Percentiles rank a stretch among this genome's conserved stretches.
phyloP scores from a whole-genome alignment of 2,888 invertebrate species.

The Mechanitis messenoides region DNA sequence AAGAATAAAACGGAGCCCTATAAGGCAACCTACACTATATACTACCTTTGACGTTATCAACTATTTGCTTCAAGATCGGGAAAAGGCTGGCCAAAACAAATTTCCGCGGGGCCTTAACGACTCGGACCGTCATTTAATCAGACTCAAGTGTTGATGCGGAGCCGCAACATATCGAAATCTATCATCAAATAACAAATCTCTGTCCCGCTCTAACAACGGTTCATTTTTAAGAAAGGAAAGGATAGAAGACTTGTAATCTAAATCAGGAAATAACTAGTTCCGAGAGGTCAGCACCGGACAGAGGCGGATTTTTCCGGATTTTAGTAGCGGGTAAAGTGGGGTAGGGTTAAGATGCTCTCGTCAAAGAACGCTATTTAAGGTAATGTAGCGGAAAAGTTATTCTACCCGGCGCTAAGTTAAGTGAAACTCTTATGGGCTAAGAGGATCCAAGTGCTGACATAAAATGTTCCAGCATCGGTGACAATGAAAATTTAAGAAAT shows the following conservation, averaged over 20 bases:
- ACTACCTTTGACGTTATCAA: slow-evolving; percentile 16
- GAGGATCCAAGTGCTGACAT: slow-evolving; percentile 14
- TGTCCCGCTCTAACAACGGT: slow-evolving; percentile 21
- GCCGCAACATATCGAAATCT: slow-evolving; percentile 49
- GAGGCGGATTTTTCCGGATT: slow-evolving; percentile 58
- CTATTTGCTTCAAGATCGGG: slow-evolving; percentile 47
- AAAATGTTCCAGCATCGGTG: neutral
- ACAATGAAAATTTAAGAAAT: neutral
- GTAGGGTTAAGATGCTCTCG: slow-evolving; percentile 38
- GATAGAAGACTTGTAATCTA: slow-evolving; percentile 43
- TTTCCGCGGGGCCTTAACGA: slow-evolving; percentile 54
- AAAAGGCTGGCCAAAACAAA: slow-evolving; percentile 53
- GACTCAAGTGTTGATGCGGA: slow-evolving; percentile 60
- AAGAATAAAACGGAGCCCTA: neutral
- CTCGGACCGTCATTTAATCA: slow-evolving; percentile 62
- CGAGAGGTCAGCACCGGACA: slow-evolving; percentile 46
- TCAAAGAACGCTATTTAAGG: slow-evolving; percentile 38
- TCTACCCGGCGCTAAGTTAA: slow-evolving; percentile 31
- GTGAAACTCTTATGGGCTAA: slow-evolving; percentile 26
- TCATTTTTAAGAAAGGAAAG: slow-evolving; percentile 8
- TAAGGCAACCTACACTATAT: neutral
- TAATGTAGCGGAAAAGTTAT: slow-evolving; percentile 51
- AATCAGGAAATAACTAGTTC: slow-evolving; percentile 60
- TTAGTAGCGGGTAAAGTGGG: slow-evolving; percentile 40
- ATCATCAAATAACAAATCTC: slow-evolving; percentile 36